Base-by-base conservation (phyloP, 92 coral and sea anemone species). In the Anthopleura xanthogrammica region DNA sequence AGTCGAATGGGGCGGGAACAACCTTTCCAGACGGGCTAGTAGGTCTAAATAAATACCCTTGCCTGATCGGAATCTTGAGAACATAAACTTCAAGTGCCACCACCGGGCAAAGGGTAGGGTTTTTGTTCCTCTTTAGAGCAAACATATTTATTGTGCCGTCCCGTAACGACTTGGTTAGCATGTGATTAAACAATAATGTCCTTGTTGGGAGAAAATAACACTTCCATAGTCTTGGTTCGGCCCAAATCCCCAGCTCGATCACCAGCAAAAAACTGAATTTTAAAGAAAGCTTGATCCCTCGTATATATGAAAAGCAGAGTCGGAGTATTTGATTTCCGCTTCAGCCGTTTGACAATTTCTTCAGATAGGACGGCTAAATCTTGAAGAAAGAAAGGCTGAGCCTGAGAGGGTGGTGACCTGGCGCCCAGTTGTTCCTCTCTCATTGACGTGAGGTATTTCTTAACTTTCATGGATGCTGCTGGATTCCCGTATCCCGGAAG, bases 61-160 rank as follows among this genome's bases (percentile, higher is more conserved):
- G 72, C 42, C 86, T 66, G 3, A 87, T 11, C 20, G 83, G 78
- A 29, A 87, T 72, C 68, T 73, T 65, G 11, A 87, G 23, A 12
- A 88, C 54, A 82, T 89, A 85, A 19, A 74, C 80, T 78, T 89
- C 89, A 4, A 83, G 68, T 5, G 87, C 90, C 16, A 86, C 79
- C 20, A 87, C 84, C 54, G 81, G 85, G 60, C 87, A 87, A 3
- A 83, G n/a, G 5, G 74, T n/a, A 36, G 84, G 43, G 83, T 82
- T 43, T 46, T 58, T 56, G 68, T 77, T 52, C n/a, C 76, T 72
- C 48, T 10, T 22, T 2, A 72, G 48, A 16, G 76, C 76, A 17
- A 72, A 72, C n/a, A 72, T 10, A 41, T 72, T 72, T 3, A 13
- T 29, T 0, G 22, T 13, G 1, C 76, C 76, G 11, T 72, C 76